These are phyloP conservation scores for Drosophila melanogaster DNA, from an alignment of 1,140 invertebrate genomes.

Conservation along the genomic window DNA sequence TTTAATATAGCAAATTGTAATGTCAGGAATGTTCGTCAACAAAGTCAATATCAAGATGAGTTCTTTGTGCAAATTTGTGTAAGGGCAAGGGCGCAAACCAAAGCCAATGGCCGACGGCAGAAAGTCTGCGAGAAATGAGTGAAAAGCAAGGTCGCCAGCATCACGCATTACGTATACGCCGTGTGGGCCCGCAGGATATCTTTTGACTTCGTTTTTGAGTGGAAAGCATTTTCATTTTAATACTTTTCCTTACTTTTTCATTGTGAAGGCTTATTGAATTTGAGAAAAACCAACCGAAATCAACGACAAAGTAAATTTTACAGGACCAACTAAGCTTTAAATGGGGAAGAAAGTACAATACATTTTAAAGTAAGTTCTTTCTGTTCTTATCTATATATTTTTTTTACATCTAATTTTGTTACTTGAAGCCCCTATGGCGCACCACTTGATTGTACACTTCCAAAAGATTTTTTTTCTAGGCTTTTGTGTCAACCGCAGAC, in stretches of 20 bases:
- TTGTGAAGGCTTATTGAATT: background rate
- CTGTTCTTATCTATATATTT: too few species aligned
- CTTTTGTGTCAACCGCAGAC: constrained; percentile 28
- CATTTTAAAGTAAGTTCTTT: too few species aligned
- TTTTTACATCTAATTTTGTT: background rate
- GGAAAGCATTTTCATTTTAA: constrained; percentile 24
- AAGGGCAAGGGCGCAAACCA: constrained; percentile 7
- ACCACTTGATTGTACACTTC: background rate
- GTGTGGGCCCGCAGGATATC: constrained; percentile 23
- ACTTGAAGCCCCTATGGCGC: background rate
- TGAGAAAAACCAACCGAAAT: background rate
- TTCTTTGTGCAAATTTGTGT: constrained; percentile 41
- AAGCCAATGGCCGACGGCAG: constrained; percentile 25
- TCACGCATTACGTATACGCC: constrained; percentile 67
- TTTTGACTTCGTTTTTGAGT: constrained; percentile 36
- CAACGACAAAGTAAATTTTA: too few species aligned
- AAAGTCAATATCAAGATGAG: constrained; percentile 44
- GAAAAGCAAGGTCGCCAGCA: constrained; percentile 20
- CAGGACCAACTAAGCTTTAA: too few species aligned
- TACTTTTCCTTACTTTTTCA: background rate
- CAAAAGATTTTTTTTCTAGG: constrained; percentile 2
- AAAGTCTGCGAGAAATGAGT: constrained; percentile 19
- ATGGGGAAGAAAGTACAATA: too few species aligned
- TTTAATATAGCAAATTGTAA: constrained; percentile 55
- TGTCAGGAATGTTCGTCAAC: constrained; percentile 48